phyloP scores from a whole-genome alignment of 2,113 vertebrate genomes.

The Platysteira castanea region DNA sequence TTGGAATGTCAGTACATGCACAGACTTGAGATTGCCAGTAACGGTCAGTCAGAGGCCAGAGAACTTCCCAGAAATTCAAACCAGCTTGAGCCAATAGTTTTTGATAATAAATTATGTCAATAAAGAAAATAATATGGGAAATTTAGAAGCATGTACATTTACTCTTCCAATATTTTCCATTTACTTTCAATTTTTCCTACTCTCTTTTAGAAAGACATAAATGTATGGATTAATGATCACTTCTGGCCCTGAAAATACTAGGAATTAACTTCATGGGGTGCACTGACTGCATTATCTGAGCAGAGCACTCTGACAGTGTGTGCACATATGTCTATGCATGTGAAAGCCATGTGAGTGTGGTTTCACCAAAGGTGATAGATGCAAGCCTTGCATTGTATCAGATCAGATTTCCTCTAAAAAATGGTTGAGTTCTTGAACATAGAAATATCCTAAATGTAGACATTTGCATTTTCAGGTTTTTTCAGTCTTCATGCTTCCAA shows the following conservation, averaged over 20 bases:
- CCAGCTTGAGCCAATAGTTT: background rate
- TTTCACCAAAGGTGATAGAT: background rate
- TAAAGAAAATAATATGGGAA: background rate
- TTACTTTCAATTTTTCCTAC: background rate
- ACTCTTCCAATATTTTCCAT: background rate
- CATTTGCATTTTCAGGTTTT: background rate
- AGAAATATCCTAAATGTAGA: background rate
- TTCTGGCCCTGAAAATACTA: background rate
- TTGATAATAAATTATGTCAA: background rate
- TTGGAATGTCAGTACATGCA: background rate
- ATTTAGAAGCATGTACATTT: background rate
- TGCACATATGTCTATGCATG: accelerated
- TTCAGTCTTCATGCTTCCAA: background rate
- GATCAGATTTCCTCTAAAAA: background rate
- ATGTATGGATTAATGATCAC: background rate
- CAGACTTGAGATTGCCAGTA: background rate
- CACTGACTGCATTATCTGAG: background rate
- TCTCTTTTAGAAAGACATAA: background rate
- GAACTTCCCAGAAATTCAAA: background rate
- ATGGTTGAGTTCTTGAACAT: background rate
- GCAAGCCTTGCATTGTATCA: background rate
- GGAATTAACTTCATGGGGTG: background rate
- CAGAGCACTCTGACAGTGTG: background rate
- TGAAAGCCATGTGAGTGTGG: background rate
- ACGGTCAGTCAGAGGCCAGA: background rate